Evolutionary conservation across 2,797 vertebrate species (phyloP), one percentile per base, ranked within the genome.

Genomic region (Lagodon rhomboides): DNA sequence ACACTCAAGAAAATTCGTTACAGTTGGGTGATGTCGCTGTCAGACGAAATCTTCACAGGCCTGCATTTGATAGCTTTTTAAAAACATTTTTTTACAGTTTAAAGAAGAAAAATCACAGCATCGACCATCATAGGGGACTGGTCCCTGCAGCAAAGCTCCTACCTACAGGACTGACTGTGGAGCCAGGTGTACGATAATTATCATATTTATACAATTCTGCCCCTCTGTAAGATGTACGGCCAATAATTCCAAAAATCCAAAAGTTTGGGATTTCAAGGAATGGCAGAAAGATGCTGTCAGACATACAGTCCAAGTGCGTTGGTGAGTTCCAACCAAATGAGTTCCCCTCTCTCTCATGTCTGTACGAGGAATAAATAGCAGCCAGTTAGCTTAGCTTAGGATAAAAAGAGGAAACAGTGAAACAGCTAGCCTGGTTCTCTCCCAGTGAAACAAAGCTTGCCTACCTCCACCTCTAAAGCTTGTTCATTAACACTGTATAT

Each of bases 1-100:
- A 68, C 47, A 23, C 50, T 11, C 56, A 75, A 46, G n/a, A 61
- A 15, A 74, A 17, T 46, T 22, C 54, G 46, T 59, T 38, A 63
- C 12, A 30, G 15, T 27, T 67, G 67, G 44, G 81, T 59, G 25
- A 47, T 22, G 50, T 12, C 12, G 10, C 64, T 75, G 47, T 64
- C 43, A 50, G 41, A 58, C 18, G 30, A 61, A 73, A 60, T 27
- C 44, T 58, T 58, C 22, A 17, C 59, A 65, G 56, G 72, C 79
- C 76, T 80, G 49, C 2, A 16, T 62, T 56, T 13, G 70, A 65
- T 27, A 2, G 79, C 80, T 70, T 12, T 2, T 9, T 53, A 27
- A 27, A 27, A 27, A 27, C 4, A 27, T 38, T 9, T 38, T 38
- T 9, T 38, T 38, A 30, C 12, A 16, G 1, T 54, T 56, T 13